phyloP scores from a whole-genome alignment of 2,888 invertebrate species.

The Drosophila histrio region DNA sequence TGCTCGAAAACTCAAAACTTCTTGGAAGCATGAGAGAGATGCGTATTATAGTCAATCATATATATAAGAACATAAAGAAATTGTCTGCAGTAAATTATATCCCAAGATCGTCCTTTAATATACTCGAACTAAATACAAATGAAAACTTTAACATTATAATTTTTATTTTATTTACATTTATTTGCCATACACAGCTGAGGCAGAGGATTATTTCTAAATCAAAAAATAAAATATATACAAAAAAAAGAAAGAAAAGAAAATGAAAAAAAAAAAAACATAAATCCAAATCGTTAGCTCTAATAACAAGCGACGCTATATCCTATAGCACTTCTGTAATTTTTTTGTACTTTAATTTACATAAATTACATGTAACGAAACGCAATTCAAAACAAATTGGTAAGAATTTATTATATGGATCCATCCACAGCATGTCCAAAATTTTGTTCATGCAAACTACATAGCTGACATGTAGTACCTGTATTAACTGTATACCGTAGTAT shows the following conservation, averaged over 20 bases:
- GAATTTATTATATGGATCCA: conserved; percentile 47
- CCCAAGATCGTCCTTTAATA: conserved; percentile 1
- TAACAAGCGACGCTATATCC: conserved; percentile 73
- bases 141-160: conserved; percentile 56
- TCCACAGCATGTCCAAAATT: conserved; percentile 60
- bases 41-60: not conserved
- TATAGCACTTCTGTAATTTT: conserved; percentile 74
- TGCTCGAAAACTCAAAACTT: not conserved
- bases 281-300: conserved; percentile 75
- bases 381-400: conserved; percentile 67
- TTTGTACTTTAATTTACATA: conserved; percentile 74
- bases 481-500: conserved; percentile 47
- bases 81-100: not conserved
- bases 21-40: conserved; percentile 26
- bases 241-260: conserved; percentile 25
- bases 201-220: conserved; percentile 75
- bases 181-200: conserved; percentile 77
- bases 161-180: conserved; percentile 67
- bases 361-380: conserved; percentile 78
- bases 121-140: conserved; percentile 8
- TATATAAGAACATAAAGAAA: not conserved
- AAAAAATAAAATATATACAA: conserved; percentile 17
- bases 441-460: conserved; percentile 62
- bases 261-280: conserved; percentile 32
- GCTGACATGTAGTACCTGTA: conserved; percentile 59